These are phyloP conservation scores for Hemicordylus capensis DNA, from an alignment of 2,113 vertebrate species.

Conservation along the genomic window DNA sequence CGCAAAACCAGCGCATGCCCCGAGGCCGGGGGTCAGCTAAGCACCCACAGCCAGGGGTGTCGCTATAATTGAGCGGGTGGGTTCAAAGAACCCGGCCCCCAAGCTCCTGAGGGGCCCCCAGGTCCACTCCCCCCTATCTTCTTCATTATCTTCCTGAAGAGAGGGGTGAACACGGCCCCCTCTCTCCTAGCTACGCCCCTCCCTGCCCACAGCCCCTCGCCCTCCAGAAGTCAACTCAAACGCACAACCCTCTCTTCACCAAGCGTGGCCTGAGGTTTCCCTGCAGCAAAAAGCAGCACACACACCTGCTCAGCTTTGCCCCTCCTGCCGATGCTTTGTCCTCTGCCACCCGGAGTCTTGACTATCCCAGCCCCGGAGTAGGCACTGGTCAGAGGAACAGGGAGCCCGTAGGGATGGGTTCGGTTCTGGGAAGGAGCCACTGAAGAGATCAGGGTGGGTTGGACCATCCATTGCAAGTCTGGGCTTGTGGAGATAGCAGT, in stretches of 20 bases:
- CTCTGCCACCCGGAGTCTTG: constrained; percentile 76
- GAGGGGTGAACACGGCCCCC: no score
- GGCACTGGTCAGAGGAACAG: constrained; percentile 68
- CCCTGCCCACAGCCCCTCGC: background rate
- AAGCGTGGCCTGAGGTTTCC: no score
- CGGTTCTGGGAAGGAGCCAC: constrained; percentile 87
- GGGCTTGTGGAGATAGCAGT: constrained; percentile 89
- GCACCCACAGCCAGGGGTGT: no score
- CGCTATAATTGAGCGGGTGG: no score
- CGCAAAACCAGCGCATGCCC: constrained; percentile 31
- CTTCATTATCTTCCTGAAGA: no score
- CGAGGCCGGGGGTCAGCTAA: no score
- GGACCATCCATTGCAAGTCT: constrained; percentile 93
- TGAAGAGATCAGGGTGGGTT: constrained; percentile 87
- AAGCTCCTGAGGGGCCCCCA: no score
- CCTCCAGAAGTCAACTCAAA: background rate
- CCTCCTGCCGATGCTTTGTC: constrained; percentile 79
- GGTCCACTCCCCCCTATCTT: no score
- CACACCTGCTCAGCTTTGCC: constrained; percentile 90
- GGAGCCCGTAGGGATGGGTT: constrained; percentile 81
- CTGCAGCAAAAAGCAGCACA: background rate
- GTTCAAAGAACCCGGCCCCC: no score
- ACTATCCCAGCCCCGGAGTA: constrained; percentile 77
- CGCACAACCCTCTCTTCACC: fast-evolving
- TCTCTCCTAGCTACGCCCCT: no score